Base-by-base conservation (phyloP, 23 tunicate genomes). In the Trididemnum clinides region DNA sequence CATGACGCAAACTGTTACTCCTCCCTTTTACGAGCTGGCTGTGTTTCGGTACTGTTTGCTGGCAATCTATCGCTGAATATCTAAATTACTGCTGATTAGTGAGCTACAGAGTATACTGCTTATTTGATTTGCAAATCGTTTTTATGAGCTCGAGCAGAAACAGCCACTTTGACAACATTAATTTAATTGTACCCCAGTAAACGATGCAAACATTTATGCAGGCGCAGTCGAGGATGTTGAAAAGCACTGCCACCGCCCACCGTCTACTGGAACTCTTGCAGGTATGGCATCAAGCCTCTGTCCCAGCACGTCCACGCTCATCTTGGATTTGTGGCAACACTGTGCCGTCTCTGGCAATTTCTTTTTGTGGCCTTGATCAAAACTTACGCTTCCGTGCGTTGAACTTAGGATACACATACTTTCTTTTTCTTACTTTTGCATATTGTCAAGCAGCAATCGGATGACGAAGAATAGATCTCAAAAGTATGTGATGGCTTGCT, bases 331-430 rank as follows among this genome's bases (percentile, higher is more conserved):
- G 77, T 71, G 28, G 39, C 30, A 71, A 33, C 30, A 71, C 77
- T 71, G 70, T 62, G 27, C 27, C 27, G 77, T 71, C 38, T 71
- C 77, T 71, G 77, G 77, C n/a, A 71, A 37, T 71, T 71, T 71
- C 77, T 71, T 71, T 71, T 33, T 31, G 77, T n/a, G n/a, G n/a
- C n/a, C n/a, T n/a, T n/a, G n/a, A n/a, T n/a, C n/a, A n/a, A n/a
- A n/a, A n/a, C n/a, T 31, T 36, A 37, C 77, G 38, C 30, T 71
- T 71, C 30, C 30, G 77, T 71, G 77, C 77, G 30, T 71, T 71
- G 36, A 71, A 71, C 36, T 71, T 18, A 71, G 77, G 71, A 63
- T 63, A 22, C 28, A 63, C 23, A 63, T 22, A 63, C 28, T n/a
- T 63, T 63, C 71, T 63, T 63, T 63, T 63, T 63, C 71, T 63